Base-by-base conservation (phyloP, 2,797 vertebrate genomes). In the Channallabes apus region DNA sequence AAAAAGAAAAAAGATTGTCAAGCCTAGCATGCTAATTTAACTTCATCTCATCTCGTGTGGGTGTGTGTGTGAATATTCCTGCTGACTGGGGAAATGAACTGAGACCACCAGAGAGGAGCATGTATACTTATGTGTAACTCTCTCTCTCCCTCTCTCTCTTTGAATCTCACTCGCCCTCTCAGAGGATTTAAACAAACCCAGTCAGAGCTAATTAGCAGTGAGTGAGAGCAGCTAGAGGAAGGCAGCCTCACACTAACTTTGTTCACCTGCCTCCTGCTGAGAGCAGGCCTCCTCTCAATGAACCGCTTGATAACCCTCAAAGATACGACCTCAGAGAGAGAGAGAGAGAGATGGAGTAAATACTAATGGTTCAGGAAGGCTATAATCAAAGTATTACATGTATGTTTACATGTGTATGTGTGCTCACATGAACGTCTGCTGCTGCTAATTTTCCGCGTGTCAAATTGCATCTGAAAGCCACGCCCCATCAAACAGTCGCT, bases 261-360 rank as follows among this genome's bases (percentile, higher is more conserved):
- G 94, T 95, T 95, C 95, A 96, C 95, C 95, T 95, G 95, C 93
- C 95, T 95, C 95, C 95, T 94, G 94, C 95, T 95, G 95, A 92
- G 94, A 94, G 93, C 93, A 94, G 93, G 92, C 93, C 94, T 94
- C 92, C 93, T 95, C 94, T 95, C 94, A 95, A 96, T 95, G 94
- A 94, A 93, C 93, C 92, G 94, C 94, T 93, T 95, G 95, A 96
- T 95, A 95, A 95, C 93, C 93, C 91, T 93, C 91, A 93, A 94
- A 94, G 95, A 95, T 93, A 94, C 91, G 91, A 93, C 94, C 93
- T 93, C 90, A 85, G 83, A 87, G 86, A 38, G 82, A 69, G 62
- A 71, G 72, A 85, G 77, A 35, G 87, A 76, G 80, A 67, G 84
- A 84, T 87, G 29, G 83, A 90, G 79, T 88, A 64, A 87, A 88